A percentile compares a stretch with the other conserved stretches of the same genome.
These are phyloP conservation scores for Rallus crepitans DNA, from an alignment of 2,797 vertebrate species.

Conservation along the genomic window DNA sequence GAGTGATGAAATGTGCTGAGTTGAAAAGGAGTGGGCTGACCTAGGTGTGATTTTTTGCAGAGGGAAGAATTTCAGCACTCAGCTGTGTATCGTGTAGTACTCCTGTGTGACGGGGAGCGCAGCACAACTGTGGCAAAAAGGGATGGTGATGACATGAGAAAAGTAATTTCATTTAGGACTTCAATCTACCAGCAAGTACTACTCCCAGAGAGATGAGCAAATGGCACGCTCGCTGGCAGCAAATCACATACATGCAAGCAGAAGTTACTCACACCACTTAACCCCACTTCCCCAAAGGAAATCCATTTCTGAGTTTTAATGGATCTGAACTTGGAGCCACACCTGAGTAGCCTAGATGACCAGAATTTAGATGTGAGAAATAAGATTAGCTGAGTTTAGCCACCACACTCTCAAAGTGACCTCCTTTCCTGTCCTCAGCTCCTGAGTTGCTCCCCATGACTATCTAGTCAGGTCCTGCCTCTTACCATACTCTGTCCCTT, in stretches of 20 bases:
- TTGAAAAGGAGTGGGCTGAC: background rate
- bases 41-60: background rate
- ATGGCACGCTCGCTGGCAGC: fast-evolving
- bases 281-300: background rate
- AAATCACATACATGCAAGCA: fast-evolving
- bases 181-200: background rate
- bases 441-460: background rate
- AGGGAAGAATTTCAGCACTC: constrained; percentile 12
- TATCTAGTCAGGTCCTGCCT: background rate
- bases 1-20: background rate
- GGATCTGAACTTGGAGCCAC: background rate
- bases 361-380: background rate
- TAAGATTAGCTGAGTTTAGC: background rate
- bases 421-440: background rate
- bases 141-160: background rate
- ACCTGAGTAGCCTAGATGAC: background rate
- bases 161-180: background rate
- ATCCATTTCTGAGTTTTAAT: background rate
- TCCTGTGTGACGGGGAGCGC: background rate
- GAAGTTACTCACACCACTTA: background rate
- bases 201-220: background rate
- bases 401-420: background rate
- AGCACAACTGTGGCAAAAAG: background rate
- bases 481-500: fast-evolving
- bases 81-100: background rate